Base-by-base conservation (phyloP, 1,140 invertebrate genomes). In the Achatina immaculata region DNA sequence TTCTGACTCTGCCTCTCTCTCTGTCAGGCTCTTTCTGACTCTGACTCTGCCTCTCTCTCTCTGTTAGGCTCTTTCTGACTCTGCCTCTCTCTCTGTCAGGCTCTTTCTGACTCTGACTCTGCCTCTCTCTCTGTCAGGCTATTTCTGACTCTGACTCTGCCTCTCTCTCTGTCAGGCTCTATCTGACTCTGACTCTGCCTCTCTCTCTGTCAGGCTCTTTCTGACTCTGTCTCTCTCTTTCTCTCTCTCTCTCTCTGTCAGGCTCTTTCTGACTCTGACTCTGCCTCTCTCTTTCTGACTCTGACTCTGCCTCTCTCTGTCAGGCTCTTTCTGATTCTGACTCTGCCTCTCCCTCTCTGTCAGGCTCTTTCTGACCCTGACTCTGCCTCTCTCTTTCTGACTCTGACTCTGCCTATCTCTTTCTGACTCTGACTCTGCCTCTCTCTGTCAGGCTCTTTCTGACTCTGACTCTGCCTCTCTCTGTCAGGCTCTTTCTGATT, bases 301-400 rank as follows among this genome's bases (percentile, higher is more conserved):
- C 28, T 31, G 21, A 16, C 28, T 68, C 31, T 68, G 14, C 31
- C 65, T 68, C 65, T 68, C 28, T 68, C 28, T 28, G 31, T 9
- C 65, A 16, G 9, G 21, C 28, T 16, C 14, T 68, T 28, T 68
- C 65, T 68, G n/a, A n/a, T 68, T 68, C 65, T 68, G 14, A 11
- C 65, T 68, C 65, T 68, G 21, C 34, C 28, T 31, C 28, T 31
- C 65, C 14, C 14, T 16, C 65, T n/a, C 65, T 16, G 11, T n/a
- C 65, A 68, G 11, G 11, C 65, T 14, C 28, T n/a, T 34, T 16
- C 65, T 16, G 9, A 68, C 65, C 34, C 65, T 68, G 14, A 11
- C 65, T 68, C 65, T 68, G 14, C 31, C 28, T 68, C 65, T 68
- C 65, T 68, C 65, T 68, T 9, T 68, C 65, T 68, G 14, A n/a